Evolutionary conservation across 2,888 invertebrate genomes (phyloP), one percentile per base, ranked within the genome.

Genomic region (Laspeyria flexula): DNA sequence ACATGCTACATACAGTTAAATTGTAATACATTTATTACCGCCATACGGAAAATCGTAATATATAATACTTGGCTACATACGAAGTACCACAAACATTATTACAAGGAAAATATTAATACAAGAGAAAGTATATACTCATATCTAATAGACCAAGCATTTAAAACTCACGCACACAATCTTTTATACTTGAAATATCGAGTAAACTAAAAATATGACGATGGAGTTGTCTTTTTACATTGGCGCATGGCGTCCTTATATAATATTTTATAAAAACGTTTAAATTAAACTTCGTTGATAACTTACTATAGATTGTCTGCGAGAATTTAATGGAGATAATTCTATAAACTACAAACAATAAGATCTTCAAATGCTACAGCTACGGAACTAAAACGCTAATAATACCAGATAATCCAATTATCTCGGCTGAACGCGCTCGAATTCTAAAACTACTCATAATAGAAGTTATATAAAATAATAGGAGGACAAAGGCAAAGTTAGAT

Each of bases 41-140:
- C 79, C 80, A 79, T 80, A 79, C 80, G 76, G 70, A 78, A 73
- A 65, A 65, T 61, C 55, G 43, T 60, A n/a, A n/a, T 57, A 39
- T 23, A 37, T 35, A 40, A 21, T 25, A 25, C 25, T 25, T 6
- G 1, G 7, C 25, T 6, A 25, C 1, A 25, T 25, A 25, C 1
- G 7, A 25, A 7, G 7, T 1, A 6, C 7, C 4, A 25, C 25
- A 25, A 7, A 21, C 5, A 3, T 21, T 21, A 21, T 21, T 25
- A 25, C 25, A 25, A 25, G 3, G 25, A 3, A 25, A 25, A 25
- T 1, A 25, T n/a, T 25, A 25, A 25, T 3, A 25, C 4, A 25
- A 6, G 1, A 25, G 1, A 25, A 7, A 25, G 7, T 1, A 25
- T 6, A 25, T 25, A 21, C 21, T n/a, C n/a, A n/a, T n/a, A n/a